A percentile compares a stretch with the other conserved stretches of the same genome.
Conservation (phyloP, 1,140 invertebrate species). For the Drosophila ogumai region DNA sequence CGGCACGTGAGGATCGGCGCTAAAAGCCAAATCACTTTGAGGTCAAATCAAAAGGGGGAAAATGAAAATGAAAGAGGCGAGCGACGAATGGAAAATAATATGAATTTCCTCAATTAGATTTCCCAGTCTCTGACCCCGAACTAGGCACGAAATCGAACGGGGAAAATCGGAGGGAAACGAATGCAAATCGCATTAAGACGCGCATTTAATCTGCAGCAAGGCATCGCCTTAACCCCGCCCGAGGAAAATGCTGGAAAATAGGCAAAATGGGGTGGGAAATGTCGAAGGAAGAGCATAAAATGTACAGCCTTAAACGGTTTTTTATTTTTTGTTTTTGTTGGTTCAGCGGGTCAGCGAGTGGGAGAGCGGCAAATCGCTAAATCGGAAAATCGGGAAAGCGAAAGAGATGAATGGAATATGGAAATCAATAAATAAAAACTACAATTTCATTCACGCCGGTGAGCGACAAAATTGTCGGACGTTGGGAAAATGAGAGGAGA, state of each 20-base stretch:
- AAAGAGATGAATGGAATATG: slow-evolving; percentile 30
- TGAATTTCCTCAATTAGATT: slow-evolving; percentile 76
- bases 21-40: slow-evolving; percentile 43
- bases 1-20: slow-evolving; percentile 38
- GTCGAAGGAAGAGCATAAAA: slow-evolving; percentile 28
- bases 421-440: slow-evolving; percentile 38
- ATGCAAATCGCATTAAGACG: slow-evolving; percentile 74
- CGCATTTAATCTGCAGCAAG: slow-evolving; percentile 64
- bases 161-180: slow-evolving; percentile 22
- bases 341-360: slow-evolving; percentile 37
- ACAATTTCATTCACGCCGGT: slow-evolving; percentile 18
- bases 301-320: slow-evolving; percentile 22
- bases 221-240: slow-evolving; percentile 57
- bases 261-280: slow-evolving; percentile 23
- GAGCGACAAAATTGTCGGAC: not conserved
- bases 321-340: slow-evolving; percentile 11
- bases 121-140: slow-evolving; percentile 42
- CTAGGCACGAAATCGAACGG: slow-evolving; percentile 16
- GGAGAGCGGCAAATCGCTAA: slow-evolving; percentile 11
- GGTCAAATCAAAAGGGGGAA: slow-evolving; percentile 27
- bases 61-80: slow-evolving; percentile 45
- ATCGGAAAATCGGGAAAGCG: slow-evolving; percentile 19
- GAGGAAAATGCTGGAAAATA: slow-evolving; percentile 19
- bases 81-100: slow-evolving; percentile 54
- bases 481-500: slow-evolving; percentile 3